Percentiles rank a stretch among this genome's conserved stretches.
Conservation (phyloP, 2,113 vertebrate species). For the Amblyornis subalaris region DNA sequence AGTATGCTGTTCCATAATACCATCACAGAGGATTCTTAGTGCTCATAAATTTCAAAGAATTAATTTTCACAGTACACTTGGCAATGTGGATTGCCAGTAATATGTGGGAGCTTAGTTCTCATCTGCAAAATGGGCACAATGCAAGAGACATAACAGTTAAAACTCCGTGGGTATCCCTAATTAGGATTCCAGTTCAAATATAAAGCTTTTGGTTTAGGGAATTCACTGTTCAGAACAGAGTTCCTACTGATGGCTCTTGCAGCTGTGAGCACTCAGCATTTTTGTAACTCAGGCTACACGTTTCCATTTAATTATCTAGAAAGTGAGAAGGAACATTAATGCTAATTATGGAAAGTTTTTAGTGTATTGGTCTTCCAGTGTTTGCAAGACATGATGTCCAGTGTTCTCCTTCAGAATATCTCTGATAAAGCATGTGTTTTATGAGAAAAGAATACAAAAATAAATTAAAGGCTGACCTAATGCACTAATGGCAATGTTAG, state of each 20-base stretch:
- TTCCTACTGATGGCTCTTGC: neutral
- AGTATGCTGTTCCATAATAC: neutral
- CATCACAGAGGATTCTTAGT: neutral
- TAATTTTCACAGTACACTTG: neutral
- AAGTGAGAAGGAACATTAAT: neutral
- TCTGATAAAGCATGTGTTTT: neutral
- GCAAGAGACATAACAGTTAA: neutral
- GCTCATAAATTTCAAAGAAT: neutral
- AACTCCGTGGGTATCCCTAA: neutral
- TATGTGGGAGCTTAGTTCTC: neutral
- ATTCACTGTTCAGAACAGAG: neutral
- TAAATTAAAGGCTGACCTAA: neutral
- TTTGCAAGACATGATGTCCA: neutral
- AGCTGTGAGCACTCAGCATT: neutral
- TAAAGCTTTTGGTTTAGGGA: neutral
- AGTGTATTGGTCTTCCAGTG: neutral
- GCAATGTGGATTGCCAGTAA: neutral
- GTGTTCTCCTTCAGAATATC: neutral
- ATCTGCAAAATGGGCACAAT: neutral
- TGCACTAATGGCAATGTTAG: neutral
- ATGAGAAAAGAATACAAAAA: neutral
- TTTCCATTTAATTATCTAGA: neutral
- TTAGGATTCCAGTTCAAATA: neutral
- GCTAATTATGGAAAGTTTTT: neutral
- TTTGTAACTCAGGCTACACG: neutral